Percentiles rank a stretch among this genome's conserved stretches.
phyloP scores from a whole-genome alignment of 2,797 vertebrate species.

The Etheostoma nigrum region DNA sequence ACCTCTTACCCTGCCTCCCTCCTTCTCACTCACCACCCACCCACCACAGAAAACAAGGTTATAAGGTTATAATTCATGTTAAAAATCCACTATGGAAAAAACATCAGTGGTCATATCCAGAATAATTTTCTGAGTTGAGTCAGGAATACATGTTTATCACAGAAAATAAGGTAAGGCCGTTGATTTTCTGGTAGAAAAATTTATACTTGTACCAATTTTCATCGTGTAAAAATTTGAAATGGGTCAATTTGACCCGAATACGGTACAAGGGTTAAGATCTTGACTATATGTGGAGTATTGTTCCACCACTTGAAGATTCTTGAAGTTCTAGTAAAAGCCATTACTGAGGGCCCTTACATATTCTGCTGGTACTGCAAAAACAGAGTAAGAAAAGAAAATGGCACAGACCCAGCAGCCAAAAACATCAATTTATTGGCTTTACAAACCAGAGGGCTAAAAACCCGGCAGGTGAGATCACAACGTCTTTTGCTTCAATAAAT shows the following conservation, averaged over 20 bases:
- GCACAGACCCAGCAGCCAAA: slow-evolving; percentile 35
- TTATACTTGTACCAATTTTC: no score
- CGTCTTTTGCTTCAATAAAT: slow-evolving; percentile 51
- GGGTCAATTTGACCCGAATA: no score
- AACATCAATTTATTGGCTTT: slow-evolving; percentile 26
- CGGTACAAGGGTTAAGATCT: no score
- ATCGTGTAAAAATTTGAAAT: no score
- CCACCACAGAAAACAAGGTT: slow-evolving; percentile 46
- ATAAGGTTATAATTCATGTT: no score
- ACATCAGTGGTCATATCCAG: no score
- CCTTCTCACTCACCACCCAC: not conserved
- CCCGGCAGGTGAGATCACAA: slow-evolving; percentile 35
- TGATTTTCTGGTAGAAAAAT: no score
- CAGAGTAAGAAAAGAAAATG: not conserved
- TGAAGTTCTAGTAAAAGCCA: slow-evolving; percentile 45
- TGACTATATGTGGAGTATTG: slow-evolving; percentile 4
- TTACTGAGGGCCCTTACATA: slow-evolving; percentile 39
- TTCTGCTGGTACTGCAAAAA: slow-evolving; percentile 46
- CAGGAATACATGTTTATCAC: no score
- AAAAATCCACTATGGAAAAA: no score
- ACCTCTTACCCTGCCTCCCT: slow-evolving; percentile 20
- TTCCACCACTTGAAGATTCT: slow-evolving; percentile 17
- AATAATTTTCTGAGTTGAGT: no score
- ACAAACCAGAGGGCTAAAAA: slow-evolving; percentile 20
- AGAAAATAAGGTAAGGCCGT: no score